phyloP scores from a whole-genome alignment of 2,113 vertebrate species.

The Deroptyus accipitrinus region DNA sequence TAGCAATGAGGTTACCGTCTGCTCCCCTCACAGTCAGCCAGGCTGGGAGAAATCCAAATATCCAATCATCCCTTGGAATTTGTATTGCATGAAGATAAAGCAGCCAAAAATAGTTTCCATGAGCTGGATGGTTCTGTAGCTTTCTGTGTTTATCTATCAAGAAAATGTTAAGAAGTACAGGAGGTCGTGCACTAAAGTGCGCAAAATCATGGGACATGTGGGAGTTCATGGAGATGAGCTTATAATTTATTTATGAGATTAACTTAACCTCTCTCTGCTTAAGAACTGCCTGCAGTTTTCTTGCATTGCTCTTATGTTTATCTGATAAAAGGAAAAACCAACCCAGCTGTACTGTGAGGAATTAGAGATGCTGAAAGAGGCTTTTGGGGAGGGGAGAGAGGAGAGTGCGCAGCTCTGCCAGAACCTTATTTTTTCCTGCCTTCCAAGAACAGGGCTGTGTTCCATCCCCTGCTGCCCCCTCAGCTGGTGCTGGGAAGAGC shows the following conservation, averaged over 20 bases:
- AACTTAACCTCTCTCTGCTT: background rate
- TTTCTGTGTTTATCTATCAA: slow-evolving; percentile 38
- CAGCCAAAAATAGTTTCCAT: slow-evolving; percentile 53
- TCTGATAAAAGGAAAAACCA: slow-evolving; percentile 18
- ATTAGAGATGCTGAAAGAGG: slow-evolving; percentile 25
- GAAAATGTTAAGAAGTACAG: slow-evolving; percentile 26
- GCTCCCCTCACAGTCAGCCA: slow-evolving; percentile 7
- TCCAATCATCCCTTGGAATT: slow-evolving; percentile 50
- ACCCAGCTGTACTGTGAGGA: background rate
- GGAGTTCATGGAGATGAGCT: background rate
- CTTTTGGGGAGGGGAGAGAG: background rate
- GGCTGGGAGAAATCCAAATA: slow-evolving; percentile 38
- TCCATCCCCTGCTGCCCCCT: slow-evolving; percentile 64
- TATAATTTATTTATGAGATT: slow-evolving; percentile 7
- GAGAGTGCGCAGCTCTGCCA: slow-evolving; percentile 37
- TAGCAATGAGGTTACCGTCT: slow-evolving; percentile 45
- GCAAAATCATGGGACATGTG: background rate
- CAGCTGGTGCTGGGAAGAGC: slow-evolving; percentile 71
- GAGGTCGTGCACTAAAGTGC: slow-evolving; percentile 3
- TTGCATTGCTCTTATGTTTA: background rate
- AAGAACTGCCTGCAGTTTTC: background rate
- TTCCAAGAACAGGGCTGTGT: slow-evolving; percentile 71
- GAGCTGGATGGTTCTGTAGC: slow-evolving; percentile 12
- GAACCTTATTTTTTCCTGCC: slow-evolving; percentile 64
- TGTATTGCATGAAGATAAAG: slow-evolving; percentile 19